Evolutionary conservation across 2,113 vertebrate genomes (phyloP).

Genomic region (Sorex fumeus): DNA sequence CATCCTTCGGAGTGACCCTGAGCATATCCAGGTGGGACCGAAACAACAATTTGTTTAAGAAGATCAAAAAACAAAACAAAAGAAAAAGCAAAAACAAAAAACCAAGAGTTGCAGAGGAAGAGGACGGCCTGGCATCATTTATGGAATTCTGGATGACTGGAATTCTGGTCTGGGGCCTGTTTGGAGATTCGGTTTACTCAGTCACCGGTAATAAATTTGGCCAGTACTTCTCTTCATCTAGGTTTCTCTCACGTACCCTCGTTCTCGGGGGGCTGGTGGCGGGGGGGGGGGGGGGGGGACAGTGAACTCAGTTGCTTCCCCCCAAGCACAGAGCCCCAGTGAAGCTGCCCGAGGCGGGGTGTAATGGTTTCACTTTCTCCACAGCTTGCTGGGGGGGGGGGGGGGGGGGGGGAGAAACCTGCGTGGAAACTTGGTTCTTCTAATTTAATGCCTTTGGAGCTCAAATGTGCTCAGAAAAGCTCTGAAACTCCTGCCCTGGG

Average conservation of each 20-base stretch:
- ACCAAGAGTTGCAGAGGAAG: not conserved
- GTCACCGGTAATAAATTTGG: slow-evolving; percentile 33
- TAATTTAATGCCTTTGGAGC: slow-evolving; percentile 56
- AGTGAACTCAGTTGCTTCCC: slow-evolving; percentile 60
- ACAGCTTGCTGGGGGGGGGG: slow-evolving; percentile 53
- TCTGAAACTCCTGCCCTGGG: slow-evolving; percentile 73
- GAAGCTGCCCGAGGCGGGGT: not conserved
- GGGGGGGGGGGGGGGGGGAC: not conserved
- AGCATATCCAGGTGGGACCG: too few species aligned
- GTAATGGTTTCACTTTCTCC: slow-evolving; percentile 48
- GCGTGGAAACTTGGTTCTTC: slow-evolving; percentile 50
- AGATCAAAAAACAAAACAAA: too few species aligned
- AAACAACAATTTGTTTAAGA: too few species aligned
- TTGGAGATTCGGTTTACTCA: not conserved
- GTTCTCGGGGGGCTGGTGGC: not conserved
- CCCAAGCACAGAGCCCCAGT: not conserved
- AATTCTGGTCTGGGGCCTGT: not conserved
- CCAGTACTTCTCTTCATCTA: slow-evolving; percentile 44
- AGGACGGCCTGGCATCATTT: not conserved
- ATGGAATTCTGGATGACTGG: not conserved
- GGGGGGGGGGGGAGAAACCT: slow-evolving; percentile 49
- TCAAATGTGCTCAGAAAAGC: slow-evolving; percentile 47
- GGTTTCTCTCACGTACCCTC: not conserved
- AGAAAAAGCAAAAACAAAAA: not conserved
- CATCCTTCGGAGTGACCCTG: too few species aligned